Base-by-base conservation (phyloP, 2,888 invertebrate species). In the Xestia rhomboidea region DNA sequence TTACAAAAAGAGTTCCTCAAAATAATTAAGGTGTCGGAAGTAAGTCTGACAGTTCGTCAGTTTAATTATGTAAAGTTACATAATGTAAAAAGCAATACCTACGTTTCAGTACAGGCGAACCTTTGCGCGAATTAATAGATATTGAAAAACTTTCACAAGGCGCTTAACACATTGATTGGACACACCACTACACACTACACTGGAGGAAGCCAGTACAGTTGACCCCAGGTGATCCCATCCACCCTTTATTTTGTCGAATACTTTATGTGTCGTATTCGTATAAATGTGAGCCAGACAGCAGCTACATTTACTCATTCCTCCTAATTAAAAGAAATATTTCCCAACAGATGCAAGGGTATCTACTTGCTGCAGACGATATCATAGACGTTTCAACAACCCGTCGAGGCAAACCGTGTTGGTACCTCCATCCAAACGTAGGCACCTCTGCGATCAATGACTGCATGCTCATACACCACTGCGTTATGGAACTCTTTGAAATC, bases 371-470 rank as follows among this genome's bases (percentile, higher is more conserved):
- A 10, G 84, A 84, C 18, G 84, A 84, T 66, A 76, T 83, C 15
- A 64, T 84, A 27, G 84, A 84, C 13, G 51, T 1, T 13, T 83
- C 84, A 8, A 70, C 69, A 21, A 84, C 86, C 21, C 84, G 84
- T 7, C 79, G 84, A 0, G 83, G 83, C 21, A 76, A 76, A 24
- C 44, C 68, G 1, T 84, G 84, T 10, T 84, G 84, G 84, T 68
- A 84, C 67, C 70, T 75, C 4, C 72, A 49, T 15, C 79, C 79
- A 6, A 11, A 73, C 15, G 74, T 84, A 10, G 84, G 84, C 18
- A 38, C 73, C 0, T 24, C 68, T n/a, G 84, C 88, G 1, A 67
- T 80, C 21, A 88, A 88, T 21, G 84, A 84, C 73, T 64, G 73
- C 21, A 13, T 75, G 15, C 68, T 84, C 3, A 71, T 86, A 38